Evolutionary conservation across 2,113 vertebrate species (phyloP).

Genomic region (Mobula hypostoma): DNA sequence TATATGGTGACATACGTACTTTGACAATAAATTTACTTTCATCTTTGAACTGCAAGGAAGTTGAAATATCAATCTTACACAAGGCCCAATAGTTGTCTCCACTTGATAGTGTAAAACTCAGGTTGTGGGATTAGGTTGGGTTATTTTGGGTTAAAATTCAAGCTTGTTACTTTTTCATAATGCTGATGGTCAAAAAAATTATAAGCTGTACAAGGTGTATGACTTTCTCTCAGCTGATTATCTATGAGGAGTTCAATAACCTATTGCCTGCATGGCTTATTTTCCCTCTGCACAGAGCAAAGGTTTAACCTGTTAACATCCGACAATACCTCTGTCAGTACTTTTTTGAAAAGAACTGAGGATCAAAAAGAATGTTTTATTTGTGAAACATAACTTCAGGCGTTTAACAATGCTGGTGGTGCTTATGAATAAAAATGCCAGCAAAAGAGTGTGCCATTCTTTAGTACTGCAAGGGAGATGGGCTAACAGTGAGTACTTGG

Average conservation of each 20-base stretch:
- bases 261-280: background rate
- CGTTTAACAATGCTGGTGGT: background rate
- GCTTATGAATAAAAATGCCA: background rate
- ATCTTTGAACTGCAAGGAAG: too few species aligned
- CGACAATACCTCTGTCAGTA: background rate
- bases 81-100: background rate
- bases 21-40: too few species aligned
- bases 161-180: too few species aligned
- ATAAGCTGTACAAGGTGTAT: background rate
- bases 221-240: background rate
- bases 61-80: background rate
- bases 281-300: background rate
- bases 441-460: background rate
- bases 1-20: too few species aligned
- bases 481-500: background rate
- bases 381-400: background rate
- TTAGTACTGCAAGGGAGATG: background rate
- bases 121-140: too few species aligned
- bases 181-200: background rate
- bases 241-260: background rate
- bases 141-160: too few species aligned
- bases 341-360: background rate
- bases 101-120: too few species aligned
- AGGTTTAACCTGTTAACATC: background rate
- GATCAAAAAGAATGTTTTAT: background rate